Evolutionary conservation across 2,113 vertebrate species (phyloP).

Genomic region (Sinosuthora webbiana): DNA sequence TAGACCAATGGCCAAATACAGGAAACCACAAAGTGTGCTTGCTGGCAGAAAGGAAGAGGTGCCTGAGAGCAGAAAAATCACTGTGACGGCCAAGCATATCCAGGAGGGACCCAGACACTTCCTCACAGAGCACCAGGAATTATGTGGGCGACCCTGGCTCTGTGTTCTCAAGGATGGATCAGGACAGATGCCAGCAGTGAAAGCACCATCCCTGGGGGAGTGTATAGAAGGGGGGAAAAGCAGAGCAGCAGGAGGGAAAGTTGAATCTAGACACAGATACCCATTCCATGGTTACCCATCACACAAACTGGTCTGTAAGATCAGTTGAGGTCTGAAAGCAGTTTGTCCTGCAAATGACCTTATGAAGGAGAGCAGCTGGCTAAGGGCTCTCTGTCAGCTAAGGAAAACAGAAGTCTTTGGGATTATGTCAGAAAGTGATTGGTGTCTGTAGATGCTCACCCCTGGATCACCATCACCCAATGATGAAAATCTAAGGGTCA

Average conservation of each 20-base stretch:
- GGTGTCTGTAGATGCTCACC: neutral
- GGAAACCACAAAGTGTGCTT: constrained; percentile 16
- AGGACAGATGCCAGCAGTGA: constrained; percentile 1
- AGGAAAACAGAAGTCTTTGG: neutral
- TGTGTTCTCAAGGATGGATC: neutral
- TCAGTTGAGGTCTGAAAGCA: neutral
- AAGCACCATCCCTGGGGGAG: neutral
- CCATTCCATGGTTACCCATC: neutral
- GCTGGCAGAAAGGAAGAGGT: neutral
- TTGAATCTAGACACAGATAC: neutral
- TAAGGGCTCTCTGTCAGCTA: neutral
- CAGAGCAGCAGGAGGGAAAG: neutral
- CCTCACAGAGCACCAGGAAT: constrained; percentile 16
- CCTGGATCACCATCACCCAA: neutral
- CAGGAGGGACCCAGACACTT: constrained; percentile 30
- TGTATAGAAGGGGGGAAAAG: neutral
- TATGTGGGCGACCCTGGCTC: constrained; percentile 38
- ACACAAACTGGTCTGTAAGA: neutral
- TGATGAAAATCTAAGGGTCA: neutral
- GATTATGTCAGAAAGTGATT: neutral
- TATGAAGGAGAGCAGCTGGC: neutral
- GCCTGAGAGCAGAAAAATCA: neutral
- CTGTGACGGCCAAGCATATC: neutral
- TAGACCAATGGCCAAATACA: constrained; percentile 30
- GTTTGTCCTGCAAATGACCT: constrained; percentile 25